phyloP scores from a whole-genome alignment of 2,888 invertebrate genomes.

The Dromius quadrimaculatus region DNA sequence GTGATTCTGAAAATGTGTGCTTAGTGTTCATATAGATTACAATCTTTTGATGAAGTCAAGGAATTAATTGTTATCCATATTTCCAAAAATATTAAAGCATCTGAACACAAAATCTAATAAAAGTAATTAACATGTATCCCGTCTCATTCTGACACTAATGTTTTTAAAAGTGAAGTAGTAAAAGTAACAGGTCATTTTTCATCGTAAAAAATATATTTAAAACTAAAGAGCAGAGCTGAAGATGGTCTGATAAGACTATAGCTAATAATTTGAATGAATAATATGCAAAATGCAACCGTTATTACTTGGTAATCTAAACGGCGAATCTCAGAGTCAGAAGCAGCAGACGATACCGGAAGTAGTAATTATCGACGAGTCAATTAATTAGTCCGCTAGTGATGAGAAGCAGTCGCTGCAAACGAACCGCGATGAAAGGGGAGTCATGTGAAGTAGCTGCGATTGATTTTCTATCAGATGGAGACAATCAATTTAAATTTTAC shows the following conservation, averaged over 20 bases:
- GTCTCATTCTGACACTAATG: too few relatives aligned
- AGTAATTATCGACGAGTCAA: conserved; percentile 20
- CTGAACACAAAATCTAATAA: too few relatives aligned
- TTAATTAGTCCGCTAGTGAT: conserved; percentile 5
- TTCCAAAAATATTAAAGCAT: too few relatives aligned
- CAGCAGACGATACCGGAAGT: conserved; percentile 14
- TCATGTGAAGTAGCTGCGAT: background rate
- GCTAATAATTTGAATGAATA: conserved; percentile 20
- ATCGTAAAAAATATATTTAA: conserved; percentile 11
- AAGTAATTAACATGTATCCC: too few relatives aligned
- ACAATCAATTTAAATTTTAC: background rate
- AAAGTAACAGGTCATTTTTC: conserved; percentile 23
- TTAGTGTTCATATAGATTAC: too few relatives aligned
- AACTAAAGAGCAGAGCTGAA: conserved; percentile 14
- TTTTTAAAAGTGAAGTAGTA: too few relatives aligned
- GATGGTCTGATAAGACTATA: conserved; percentile 13
- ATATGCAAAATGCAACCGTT: conserved; percentile 29
- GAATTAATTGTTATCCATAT: too few relatives aligned
- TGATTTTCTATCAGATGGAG: conserved; percentile 11
- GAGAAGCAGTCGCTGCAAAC: background rate
- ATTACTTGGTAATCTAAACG: conserved; percentile 15
- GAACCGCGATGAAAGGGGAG: background rate
- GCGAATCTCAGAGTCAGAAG: conserved; percentile 11
- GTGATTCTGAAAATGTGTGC: too few relatives aligned
- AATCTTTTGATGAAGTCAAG: too few relatives aligned